phyloP scores from a whole-genome alignment of 2,888 invertebrate genomes.

The Eumacrocentrus americanus region DNA sequence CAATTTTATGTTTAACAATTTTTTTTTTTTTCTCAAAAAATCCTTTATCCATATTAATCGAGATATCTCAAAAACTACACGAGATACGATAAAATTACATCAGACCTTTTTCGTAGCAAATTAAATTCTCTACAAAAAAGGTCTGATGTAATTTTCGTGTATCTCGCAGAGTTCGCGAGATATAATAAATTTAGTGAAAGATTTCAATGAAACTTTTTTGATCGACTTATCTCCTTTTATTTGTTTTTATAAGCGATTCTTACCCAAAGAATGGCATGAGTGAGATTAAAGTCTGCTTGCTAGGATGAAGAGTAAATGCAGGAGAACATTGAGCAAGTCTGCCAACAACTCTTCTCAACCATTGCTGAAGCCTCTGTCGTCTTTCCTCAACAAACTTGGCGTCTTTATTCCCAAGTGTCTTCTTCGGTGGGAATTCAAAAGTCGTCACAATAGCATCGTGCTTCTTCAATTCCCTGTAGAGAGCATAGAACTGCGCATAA shows the following conservation, averaged over 20 bases:
- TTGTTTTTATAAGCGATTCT: too few species aligned
- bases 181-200: too few species aligned
- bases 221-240: too few species aligned
- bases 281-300: constrained; percentile 78
- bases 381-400: constrained; percentile 86
- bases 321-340: constrained; percentile 72
- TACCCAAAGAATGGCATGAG: constrained; percentile 89
- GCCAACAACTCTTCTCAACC: constrained; percentile 83
- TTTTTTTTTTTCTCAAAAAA: too few species aligned
- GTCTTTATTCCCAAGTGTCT: constrained; percentile 90
- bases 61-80: too few species aligned
- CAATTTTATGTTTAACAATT: not conserved
- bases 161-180: too few species aligned
- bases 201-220: too few species aligned
- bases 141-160: too few species aligned
- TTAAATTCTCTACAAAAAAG: too few species aligned
- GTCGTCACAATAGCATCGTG: constrained; percentile 78
- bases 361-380: constrained; percentile 82
- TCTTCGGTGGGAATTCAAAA: constrained; percentile 94
- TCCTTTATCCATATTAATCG: too few species aligned
- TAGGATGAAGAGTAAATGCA: constrained; percentile 77
- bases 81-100: too few species aligned
- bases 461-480: constrained; percentile 84
- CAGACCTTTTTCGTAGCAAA: too few species aligned
- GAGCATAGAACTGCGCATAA: constrained; percentile 89